Evolutionary conservation across 2,888 invertebrate genomes (phyloP).

Genomic region (Monoplex corrugatus): DNA sequence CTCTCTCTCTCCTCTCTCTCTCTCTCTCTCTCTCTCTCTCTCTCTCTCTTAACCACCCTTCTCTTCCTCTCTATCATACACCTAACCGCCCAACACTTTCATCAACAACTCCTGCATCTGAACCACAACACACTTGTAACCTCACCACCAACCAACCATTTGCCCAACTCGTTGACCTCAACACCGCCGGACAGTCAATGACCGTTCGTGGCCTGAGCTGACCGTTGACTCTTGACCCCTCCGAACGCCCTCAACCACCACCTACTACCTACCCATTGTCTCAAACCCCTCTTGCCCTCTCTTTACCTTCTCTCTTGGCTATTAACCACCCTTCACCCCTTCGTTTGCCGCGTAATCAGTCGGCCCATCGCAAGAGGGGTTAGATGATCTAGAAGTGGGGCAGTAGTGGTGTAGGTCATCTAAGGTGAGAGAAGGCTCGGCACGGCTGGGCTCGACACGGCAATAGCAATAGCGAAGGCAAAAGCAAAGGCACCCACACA

Average conservation of each 20-base stretch:
- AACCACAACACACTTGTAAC: neutral
- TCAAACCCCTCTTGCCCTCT: neutral
- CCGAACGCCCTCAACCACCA: neutral
- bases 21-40: neutral
- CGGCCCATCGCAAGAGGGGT: neutral
- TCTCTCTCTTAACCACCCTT: too few relatives aligned
- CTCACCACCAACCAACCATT: neutral
- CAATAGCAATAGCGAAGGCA: neutral
- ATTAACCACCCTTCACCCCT: neutral
- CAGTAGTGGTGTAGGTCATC: constrained; percentile 52
- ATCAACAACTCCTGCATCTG: neutral
- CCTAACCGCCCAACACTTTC: neutral
- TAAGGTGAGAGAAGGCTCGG: constrained; percentile 41
- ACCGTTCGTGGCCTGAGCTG: constrained; percentile 18
- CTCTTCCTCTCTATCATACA: neutral
- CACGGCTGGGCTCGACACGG: neutral
- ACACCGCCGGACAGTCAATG: neutral
- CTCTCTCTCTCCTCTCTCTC: neutral
- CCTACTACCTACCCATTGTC: too few relatives aligned
- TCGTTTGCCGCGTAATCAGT: neutral
- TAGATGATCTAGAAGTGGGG: constrained; percentile 1
- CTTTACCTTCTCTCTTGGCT: neutral
- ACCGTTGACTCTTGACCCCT: neutral
- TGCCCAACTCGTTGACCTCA: neutral
- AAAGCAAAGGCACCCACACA: neutral